These are phyloP conservation scores for Callithrix jacchus DNA, from an alignment of 2,113 vertebrate species.

Conservation along the genomic window DNA sequence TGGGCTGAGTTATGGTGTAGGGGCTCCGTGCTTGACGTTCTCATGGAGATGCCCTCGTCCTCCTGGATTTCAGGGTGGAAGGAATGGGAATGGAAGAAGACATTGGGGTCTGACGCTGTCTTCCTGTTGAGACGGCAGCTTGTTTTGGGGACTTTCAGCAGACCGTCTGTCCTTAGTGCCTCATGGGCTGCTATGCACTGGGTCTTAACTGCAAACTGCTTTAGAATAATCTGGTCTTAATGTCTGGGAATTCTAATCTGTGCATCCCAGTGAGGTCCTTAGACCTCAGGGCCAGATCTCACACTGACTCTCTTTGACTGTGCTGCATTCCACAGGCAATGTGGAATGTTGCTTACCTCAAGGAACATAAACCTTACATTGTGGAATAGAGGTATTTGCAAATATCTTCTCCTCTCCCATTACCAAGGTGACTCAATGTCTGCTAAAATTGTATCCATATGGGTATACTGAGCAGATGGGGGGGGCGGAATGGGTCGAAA, in stretches of 20 bases:
- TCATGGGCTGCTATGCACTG: fast-evolving
- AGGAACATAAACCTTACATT: conserved; percentile 6
- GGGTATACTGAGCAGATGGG: not conserved
- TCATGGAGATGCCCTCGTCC: not conserved
- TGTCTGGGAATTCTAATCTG: not conserved
- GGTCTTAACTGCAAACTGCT: not conserved
- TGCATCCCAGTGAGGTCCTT: not conserved
- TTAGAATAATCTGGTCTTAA: not conserved
- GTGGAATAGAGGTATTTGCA: not conserved
- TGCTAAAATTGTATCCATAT: not conserved
- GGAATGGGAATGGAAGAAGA: not conserved
- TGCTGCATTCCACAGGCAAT: conserved; percentile 7
- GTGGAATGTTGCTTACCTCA: conserved; percentile 7
- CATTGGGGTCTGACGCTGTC: not conserved
- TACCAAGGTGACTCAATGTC: not conserved
- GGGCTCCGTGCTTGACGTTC: not conserved
- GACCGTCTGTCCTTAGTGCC: not conserved
- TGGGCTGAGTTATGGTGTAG: not conserved
- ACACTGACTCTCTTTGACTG: not conserved
- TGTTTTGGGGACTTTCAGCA: not conserved
- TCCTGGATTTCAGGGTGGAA: not conserved
- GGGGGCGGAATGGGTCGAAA: not conserved
- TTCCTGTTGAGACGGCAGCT: not conserved
- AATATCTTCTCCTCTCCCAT: not conserved
- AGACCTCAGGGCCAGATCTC: not conserved